Evolutionary conservation across 2,888 invertebrate genomes (phyloP), one percentile per base, ranked within the genome.

Genomic region (Furcula furcula): DNA sequence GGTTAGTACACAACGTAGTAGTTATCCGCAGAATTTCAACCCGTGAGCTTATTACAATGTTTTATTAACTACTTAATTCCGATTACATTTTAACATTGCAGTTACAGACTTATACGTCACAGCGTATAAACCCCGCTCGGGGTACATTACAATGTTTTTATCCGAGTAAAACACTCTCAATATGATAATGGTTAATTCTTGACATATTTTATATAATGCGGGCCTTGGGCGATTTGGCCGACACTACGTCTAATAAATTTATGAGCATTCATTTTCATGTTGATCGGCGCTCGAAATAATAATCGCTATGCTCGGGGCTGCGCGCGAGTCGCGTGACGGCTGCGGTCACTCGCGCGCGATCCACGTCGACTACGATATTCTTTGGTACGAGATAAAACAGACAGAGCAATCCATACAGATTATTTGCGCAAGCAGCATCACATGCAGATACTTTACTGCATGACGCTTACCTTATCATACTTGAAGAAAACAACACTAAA

Each of bases 161-260:
- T 63, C 67, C 49, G 70, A 64, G 66, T 76, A 76, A 72, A 78
- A 69, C 70, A 76, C 76, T 78, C 72, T 70, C 65, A 65, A 73
- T 81, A 83, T 75, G 76, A 80, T 87, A 87, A 86, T 84, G 82
- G 74, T 82, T 85, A 79, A 87, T 85, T 86, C 85, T 80, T 86
- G 86, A 87, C 87, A 87, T 85, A 83, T 82, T 83, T 82, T 78
- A 74, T 84, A 78, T 86, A 88, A 88, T 87, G 77, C 81, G 68
- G 66, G 84, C 87, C 85, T 40, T 67, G 49, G 85, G 88, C 85
- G 54, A 69, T 51, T 54, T 57, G 67, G 70, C 88, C 85, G 86
- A 87, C 87, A 86, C 86, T 86, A 83, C 84, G 88, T 87, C 88
- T 87, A 87, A 88, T 87, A 88, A 88, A 88, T 87, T 87, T 88